A percentile compares a stretch with the other conserved stretches of the same genome.
Conservation (phyloP, 1,140 invertebrate species). For the Lucilia sericata region DNA sequence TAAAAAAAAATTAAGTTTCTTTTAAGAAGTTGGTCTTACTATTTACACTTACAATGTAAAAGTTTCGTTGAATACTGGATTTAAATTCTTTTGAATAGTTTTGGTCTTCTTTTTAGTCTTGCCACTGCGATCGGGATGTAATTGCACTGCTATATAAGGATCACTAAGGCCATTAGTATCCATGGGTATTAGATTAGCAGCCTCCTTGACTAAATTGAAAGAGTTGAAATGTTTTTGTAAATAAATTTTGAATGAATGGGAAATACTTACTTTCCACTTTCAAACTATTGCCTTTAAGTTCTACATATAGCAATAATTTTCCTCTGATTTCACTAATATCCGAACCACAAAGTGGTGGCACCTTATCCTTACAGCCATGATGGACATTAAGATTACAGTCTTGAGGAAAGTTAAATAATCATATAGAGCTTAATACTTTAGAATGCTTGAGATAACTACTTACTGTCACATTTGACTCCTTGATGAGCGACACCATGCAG, state of each 20-base stretch:
- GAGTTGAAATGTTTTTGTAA: no score
- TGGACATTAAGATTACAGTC: constrained; percentile 99
- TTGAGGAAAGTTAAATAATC: constrained; percentile 62
- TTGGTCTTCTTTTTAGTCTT: constrained; percentile 98
- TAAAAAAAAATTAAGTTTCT: no score
- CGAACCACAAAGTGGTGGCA: constrained; percentile 97
- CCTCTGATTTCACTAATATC: constrained; percentile 98
- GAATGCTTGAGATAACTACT: constrained; percentile 48
- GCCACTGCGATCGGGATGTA: constrained; percentile 91
- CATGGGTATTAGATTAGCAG: constrained; percentile 98
- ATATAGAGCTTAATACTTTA: no score
- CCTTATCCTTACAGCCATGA: constrained; percentile 95
- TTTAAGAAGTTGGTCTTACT: no score
- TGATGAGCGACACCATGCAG: constrained; percentile 93
- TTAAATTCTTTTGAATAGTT: constrained; percentile 92
- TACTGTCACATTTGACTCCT: constrained; percentile 96
- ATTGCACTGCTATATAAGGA: constrained; percentile 97
- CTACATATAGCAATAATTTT: constrained; percentile 87
- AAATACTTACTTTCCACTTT: constrained; percentile 83
- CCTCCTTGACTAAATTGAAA: constrained; percentile 95
- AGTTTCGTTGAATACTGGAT: constrained; percentile 97
- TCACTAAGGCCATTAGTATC: constrained; percentile 99
- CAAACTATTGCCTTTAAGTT: constrained; percentile 83
- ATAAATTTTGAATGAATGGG: no score
- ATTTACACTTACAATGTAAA: constrained; percentile 94